Evolutionary conservation across 1,140 invertebrate species (phyloP), one percentile per base, ranked within the genome.

Genomic region (Babylonia areolata): DNA sequence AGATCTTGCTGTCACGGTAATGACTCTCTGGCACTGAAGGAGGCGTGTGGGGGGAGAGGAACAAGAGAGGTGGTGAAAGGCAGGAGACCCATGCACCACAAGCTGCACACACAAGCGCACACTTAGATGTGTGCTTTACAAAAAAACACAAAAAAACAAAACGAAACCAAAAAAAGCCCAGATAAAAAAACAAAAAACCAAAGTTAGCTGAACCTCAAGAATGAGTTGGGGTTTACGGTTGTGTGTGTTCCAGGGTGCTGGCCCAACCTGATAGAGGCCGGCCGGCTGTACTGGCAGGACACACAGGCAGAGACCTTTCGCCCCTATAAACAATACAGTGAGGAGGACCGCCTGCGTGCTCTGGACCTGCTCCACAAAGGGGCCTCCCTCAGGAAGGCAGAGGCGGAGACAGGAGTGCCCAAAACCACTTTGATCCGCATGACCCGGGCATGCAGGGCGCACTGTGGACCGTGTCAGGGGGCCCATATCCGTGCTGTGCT

Each of bases 291-390:
- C 58, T 23, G 58, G 58, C 46, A 51, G 46, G 46, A 51, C 17
- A 51, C 17, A 12, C 46, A 51, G 9, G 46, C 46, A 51, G 58
- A 51, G 58, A 64, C 5, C 20, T 64, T 12, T 64, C 58, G 58
- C 58, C 58, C 37, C 78, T 79, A 79, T 79, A 79, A 79, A 46
- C 35, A 42, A 79, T 79, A 81, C 81, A 69, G 33, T 39, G 20
- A 82, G 23, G 31, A 64, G 81, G 81, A 58, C 31, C 51, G 51
- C 54, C 46, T 39, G 51, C 54, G 37, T 39, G 81, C 81, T 35
- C 51, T 82, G 64, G 81, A 82, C 6, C 58, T 82, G 51, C 31
- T 82, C 23, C 81, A 82, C 31, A 37, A 40, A 69, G 81, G 81
- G 33, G 54, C 39, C 81, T 82, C 81, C 0, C 33, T 82, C 11